A percentile compares a stretch with the other conserved stretches of the same genome.
These are phyloP conservation scores for Stomorhina lunata DNA, from an alignment of 2,888 invertebrate species.

Conservation along the genomic window DNA sequence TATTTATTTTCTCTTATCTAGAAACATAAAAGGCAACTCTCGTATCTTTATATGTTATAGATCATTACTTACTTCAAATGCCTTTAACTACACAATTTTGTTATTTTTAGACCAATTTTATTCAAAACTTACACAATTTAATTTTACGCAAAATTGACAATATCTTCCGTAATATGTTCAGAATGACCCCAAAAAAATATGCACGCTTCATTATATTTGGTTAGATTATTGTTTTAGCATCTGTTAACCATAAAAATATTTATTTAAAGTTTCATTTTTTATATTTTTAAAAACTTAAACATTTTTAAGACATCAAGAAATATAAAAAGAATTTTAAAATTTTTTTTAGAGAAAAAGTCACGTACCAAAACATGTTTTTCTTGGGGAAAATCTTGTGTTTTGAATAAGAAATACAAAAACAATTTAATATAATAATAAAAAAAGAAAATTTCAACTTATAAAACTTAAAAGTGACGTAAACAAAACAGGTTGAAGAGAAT, in stretches of 20 bases:
- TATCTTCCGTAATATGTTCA: background rate
- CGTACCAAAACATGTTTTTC: slow-evolving; percentile 51
- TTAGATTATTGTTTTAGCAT: slow-evolving; percentile 41
- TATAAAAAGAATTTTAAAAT: background rate
- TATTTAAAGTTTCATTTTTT: slow-evolving; percentile 46
- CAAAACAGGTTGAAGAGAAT: slow-evolving; percentile 45
- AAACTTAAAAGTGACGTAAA: slow-evolving; percentile 7
- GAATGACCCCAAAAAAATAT: slow-evolving; percentile 30
- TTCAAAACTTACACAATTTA: slow-evolving; percentile 11
- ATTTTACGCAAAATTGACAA: slow-evolving; percentile 35
- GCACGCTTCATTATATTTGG: background rate
- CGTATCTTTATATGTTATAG: too few species aligned
- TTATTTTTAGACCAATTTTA: slow-evolving; percentile 1
- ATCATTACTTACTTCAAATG: too few species aligned
- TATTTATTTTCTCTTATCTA: too few species aligned
- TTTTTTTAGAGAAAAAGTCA: slow-evolving; percentile 59
- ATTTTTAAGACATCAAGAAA: slow-evolving; percentile 12
- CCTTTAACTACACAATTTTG: too few species aligned
- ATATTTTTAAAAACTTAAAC: background rate
- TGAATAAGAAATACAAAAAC: slow-evolving; percentile 11
- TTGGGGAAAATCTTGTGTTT: background rate
- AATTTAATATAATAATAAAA: slow-evolving; percentile 1
- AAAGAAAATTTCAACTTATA: too few species aligned
- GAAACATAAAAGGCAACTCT: too few species aligned
- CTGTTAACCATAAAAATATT: slow-evolving; percentile 63